Evolutionary conservation across 2,113 vertebrate genomes (phyloP), one percentile per base, ranked within the genome.

Genomic region (Carlito syrichta): DNA sequence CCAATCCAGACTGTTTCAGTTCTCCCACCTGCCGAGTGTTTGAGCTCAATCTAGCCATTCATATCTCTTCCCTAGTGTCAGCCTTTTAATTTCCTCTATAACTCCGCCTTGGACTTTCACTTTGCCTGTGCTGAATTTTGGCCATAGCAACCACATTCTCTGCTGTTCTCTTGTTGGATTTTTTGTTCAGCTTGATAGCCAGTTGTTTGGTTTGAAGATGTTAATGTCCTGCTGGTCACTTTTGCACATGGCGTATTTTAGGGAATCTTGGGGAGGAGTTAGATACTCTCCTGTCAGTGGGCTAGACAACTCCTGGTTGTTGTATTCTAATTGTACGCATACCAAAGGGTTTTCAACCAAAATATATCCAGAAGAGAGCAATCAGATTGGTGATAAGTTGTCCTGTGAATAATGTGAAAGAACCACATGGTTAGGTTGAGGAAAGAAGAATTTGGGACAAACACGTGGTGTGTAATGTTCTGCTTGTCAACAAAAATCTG

Each of bases 221-320:
- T 86, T 66, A n/a, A 74, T 94, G 92, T 82, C 82, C 66, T 43
- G 40, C 56, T 66, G 82, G 87, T 82, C 92, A 68, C 74, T 94
- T 82, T 76, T 48, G 73, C 27, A 76, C 40, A 79, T 93, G 86
- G 79, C 35, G 2, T 95, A n/a, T 74, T 85, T 92, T n/a, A 54
- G 69, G 14, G 54, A 95, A 54, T 16, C 54, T 73, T 85, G 85
- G 63, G 69, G 54, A 76, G 27, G 45, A 27, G 85, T 85, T 74
- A 60, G 79, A 52, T 60, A 66, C 19, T 43, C 43, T 81, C 38
- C 60, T n/a, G n/a, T n/a, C n/a, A n/a, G n/a, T n/a, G n/a, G n/a
- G n/a, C 35, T n/a, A 38, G 76, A 62, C 23, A 83, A 6, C 22
- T 54, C 56, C 10, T 30, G 30, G 20, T 12, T 50, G 63, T 76